Evolutionary conservation across 2,113 vertebrate genomes (phyloP).

Genomic region (Bubo bubo): DNA sequence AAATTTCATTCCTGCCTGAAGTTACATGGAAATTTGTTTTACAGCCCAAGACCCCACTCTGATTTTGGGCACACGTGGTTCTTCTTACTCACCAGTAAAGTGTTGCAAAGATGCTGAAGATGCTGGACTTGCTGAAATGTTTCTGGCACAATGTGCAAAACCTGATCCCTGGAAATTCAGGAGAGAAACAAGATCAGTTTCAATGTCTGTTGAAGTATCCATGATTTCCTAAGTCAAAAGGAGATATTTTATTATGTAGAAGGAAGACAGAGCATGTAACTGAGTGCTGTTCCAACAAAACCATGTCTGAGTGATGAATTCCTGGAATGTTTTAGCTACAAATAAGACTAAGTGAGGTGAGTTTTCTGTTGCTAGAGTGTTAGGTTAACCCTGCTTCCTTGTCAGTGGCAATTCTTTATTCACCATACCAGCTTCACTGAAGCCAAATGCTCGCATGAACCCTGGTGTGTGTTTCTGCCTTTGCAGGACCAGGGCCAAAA

Average conservation of each 20-base stretch:
- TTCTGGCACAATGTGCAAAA: slow-evolving; percentile 48
- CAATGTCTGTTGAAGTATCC: not conserved
- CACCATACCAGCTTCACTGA: not conserved
- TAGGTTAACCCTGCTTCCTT: not conserved
- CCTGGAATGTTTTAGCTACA: not conserved
- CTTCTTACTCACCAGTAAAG: slow-evolving; percentile 14
- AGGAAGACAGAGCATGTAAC: not conserved
- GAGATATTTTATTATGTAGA: not conserved
- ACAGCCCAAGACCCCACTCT: not conserved
- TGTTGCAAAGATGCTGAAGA: slow-evolving; percentile 40
- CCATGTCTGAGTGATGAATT: not conserved
- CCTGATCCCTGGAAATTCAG: slow-evolving; percentile 48
- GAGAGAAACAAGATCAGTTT: not conserved
- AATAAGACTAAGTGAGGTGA: not conserved
- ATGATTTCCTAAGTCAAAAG: not conserved
- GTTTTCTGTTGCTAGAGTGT: not conserved
- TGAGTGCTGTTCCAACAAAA: not conserved
- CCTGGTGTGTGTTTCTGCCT: not conserved
- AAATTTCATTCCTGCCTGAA: not conserved
- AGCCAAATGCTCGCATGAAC: not conserved
- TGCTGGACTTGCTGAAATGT: slow-evolving; percentile 44
- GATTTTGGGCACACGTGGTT: not conserved
- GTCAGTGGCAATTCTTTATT: not conserved
- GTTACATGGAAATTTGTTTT: not conserved
- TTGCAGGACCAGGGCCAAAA: not conserved